Conservation (phyloP, 2,888 invertebrate species). For the Nesidiocoris tenuis region DNA sequence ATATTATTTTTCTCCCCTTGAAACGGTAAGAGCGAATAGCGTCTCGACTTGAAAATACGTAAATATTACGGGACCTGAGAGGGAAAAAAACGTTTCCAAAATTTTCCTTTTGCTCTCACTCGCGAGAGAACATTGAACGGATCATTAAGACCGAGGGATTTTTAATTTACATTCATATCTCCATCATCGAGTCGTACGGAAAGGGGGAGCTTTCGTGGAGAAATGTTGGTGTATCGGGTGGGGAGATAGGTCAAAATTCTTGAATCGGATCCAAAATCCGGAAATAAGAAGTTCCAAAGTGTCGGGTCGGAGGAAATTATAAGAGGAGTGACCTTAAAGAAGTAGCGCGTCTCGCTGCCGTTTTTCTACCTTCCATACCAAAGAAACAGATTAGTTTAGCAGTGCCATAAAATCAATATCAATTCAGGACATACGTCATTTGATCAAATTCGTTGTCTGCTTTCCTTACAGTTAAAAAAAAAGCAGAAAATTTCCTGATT, state of each 20-base stretch:
- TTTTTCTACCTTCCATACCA: slow-evolving; percentile 9
- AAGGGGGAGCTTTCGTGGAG: not conserved
- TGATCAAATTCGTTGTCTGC: not conserved
- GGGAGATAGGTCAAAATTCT: slow-evolving; percentile 31
- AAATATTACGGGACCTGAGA: not conserved
- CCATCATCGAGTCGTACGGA: not conserved
- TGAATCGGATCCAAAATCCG: slow-evolving; percentile 28
- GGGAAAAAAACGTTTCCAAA: not conserved
- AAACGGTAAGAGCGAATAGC: no score
- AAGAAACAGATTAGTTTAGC: no score
- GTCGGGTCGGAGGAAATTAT: slow-evolving; percentile 22
- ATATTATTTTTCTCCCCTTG: slow-evolving; percentile 22
- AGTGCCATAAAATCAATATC: no score
- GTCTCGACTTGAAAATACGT: not conserved
- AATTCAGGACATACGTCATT: no score
- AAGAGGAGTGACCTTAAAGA: slow-evolving; percentile 33
- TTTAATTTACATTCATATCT: slow-evolving; percentile 30
- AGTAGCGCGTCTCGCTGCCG: not conserved
- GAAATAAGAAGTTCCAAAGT: slow-evolving; percentile 22
- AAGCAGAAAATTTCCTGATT: no score
- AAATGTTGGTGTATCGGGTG: slow-evolving; percentile 13
- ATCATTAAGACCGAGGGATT: slow-evolving; percentile 36
- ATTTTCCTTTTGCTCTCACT: not conserved
- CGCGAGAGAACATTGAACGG: not conserved
- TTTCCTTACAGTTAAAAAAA: not conserved